Evolutionary conservation across 2,113 vertebrate genomes (phyloP).

Genomic region (Macroglossus sobrinus): DNA sequence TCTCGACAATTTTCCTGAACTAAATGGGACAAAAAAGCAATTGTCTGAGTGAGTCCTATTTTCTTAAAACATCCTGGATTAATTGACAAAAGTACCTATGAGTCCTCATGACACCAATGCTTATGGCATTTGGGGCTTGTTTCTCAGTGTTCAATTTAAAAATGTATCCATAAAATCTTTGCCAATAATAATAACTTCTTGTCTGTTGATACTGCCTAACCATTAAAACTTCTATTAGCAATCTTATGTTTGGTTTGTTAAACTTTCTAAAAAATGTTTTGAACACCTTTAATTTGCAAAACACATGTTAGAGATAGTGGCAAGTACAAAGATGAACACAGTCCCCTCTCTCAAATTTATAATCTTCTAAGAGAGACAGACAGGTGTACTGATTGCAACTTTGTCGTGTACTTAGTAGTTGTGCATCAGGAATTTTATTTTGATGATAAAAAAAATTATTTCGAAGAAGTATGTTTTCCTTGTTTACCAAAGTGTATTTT

Average conservation of each 20-base stretch:
- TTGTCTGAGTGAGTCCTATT: slow-evolving; percentile 40
- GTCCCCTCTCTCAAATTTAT: not conserved
- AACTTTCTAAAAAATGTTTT: not conserved
- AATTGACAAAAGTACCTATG: slow-evolving; percentile 56
- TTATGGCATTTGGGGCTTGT: slow-evolving; percentile 25
- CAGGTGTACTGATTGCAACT: not conserved
- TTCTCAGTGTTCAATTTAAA: slow-evolving; percentile 40
- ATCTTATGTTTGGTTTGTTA: slow-evolving; percentile 36
- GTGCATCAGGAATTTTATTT: not conserved
- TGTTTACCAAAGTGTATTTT: not conserved
- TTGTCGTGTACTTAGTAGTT: not conserved
- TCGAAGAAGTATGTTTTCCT: slow-evolving; percentile 4
- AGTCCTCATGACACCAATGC: not conserved
- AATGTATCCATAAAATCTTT: slow-evolving; percentile 30
- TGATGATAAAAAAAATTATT: not conserved
- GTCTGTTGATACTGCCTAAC: slow-evolving; percentile 24
- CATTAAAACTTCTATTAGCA: slow-evolving; percentile 41
- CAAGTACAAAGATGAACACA: not conserved
- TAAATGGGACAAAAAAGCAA: slow-evolving; percentile 58
- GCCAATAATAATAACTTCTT: slow-evolving; percentile 26
- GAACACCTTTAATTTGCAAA: slow-evolving; percentile 7
- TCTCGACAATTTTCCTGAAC: slow-evolving; percentile 38
- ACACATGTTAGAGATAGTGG: not conserved
- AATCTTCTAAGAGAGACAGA: not conserved
- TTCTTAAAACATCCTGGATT: slow-evolving; percentile 60